These are phyloP conservation scores for Helicoverpa armigera DNA, from an alignment of 1,140 invertebrate species.

Conservation along the genomic window DNA sequence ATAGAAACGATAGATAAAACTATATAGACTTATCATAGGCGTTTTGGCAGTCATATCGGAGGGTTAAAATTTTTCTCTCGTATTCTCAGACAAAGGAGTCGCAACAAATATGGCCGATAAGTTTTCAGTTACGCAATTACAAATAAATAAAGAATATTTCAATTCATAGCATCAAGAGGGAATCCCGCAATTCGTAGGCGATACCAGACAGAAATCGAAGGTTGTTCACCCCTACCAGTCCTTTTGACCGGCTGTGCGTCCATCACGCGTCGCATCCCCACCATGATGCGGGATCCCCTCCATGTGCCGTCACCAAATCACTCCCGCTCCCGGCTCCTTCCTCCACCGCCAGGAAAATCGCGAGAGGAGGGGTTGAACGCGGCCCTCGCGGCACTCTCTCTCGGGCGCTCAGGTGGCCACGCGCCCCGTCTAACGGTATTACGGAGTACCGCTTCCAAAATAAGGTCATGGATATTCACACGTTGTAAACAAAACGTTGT, in stretches of 20 bases:
- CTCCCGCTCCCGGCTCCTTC: constrained; percentile 85
- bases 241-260: constrained; percentile 77
- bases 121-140: constrained; percentile 77
- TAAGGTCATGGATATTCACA: constrained; percentile 84
- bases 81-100: constrained; percentile 68
- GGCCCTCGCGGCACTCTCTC: constrained; percentile 78
- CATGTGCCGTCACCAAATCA: constrained; percentile 84
- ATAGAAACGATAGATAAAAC: background rate
- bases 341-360: constrained; percentile 83
- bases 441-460: constrained; percentile 82
- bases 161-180: constrained; percentile 67
- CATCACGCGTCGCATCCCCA: constrained; percentile 85
- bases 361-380: constrained; percentile 84
- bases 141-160: constrained; percentile 54
- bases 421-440: constrained; percentile 82
- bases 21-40: background rate
- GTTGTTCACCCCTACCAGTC: constrained; percentile 86
- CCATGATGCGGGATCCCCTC: constrained; percentile 85
- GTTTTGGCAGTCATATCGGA: background rate
- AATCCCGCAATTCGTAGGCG: constrained; percentile 68
- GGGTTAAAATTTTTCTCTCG: background rate
- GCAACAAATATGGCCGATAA: constrained; percentile 65
- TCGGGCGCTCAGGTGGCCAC: constrained; percentile 77
- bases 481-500: constrained; percentile 65
- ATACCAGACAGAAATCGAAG: constrained; percentile 69